Evolutionary conservation across 2,888 invertebrate genomes (phyloP).

Genomic region (Chromoteleia sp.): DNA sequence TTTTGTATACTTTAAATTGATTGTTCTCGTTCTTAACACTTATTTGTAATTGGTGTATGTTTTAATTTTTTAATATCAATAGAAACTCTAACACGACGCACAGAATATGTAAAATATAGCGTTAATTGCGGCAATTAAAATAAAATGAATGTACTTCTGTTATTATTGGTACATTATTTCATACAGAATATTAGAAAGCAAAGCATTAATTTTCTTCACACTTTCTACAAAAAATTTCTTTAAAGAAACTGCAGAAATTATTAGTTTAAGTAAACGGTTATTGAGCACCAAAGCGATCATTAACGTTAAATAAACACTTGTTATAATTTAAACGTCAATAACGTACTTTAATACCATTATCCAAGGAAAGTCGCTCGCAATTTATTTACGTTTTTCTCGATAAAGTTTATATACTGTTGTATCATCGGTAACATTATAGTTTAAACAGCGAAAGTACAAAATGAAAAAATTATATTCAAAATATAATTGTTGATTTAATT

Average conservation of each 20-base stretch:
- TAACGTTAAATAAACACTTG: conserved; percentile 41
- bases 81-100: not conserved
- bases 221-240: conserved; percentile 54
- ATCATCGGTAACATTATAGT: not conserved
- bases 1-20: not conserved
- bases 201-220: conserved; percentile 51
- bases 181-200: conserved; percentile 42
- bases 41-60: not conserved
- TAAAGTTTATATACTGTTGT: conserved; percentile 18
- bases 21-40: not conserved
- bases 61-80: conserved; percentile 12
- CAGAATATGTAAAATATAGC: conserved; percentile 7
- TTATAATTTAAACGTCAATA: conserved; percentile 40
- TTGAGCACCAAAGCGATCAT: conserved; percentile 25
- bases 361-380: conserved; percentile 38
- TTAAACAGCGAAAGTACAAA: not conserved
- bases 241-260: conserved; percentile 28
- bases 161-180: conserved; percentile 28
- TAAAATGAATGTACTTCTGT: conserved; percentile 22
- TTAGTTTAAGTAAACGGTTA: conserved; percentile 47
- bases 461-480: not conserved
- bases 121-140: conserved; percentile 19
- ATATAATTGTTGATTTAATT: no score
- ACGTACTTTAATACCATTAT: conserved; percentile 40
- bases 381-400: conserved; percentile 26